Base-by-base conservation (phyloP, 2,113 vertebrate species). In the Prionailurus bengalensis region DNA sequence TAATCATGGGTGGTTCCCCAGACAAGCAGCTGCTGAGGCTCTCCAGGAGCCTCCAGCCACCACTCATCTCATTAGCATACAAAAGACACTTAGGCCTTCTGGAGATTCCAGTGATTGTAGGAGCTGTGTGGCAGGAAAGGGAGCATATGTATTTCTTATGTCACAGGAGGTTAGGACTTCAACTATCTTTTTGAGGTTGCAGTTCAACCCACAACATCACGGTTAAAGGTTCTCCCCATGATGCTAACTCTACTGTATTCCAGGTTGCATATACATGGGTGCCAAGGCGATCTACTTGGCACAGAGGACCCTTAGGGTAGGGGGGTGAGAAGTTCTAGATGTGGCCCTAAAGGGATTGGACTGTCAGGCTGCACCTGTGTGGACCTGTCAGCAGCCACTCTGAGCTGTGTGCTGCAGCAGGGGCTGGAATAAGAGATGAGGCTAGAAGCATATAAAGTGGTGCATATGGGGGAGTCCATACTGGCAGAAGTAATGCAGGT, bases 401-500 rank as follows among this genome's bases (percentile, higher is more conserved):
- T 63, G 71, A 81, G 45, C 16, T 76, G n/a, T 25, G 83, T 83
- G 73, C 31, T 53, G 15, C 29, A 51, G 15, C n/a, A 71, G 51
- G 42, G 17, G 15, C 79, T 86, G 33, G 81, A 51, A 81, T 36
- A 31, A 87, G 53, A 86, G 16, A 17, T 85, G 66, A 92, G 78
- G 42, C 66, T 42, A 11, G 39, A 71, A 76, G 19, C 16, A 39
- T 63, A 45, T 33, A 5, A 68, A 48, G 23, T 66, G 71, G 39
- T n/a, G 33, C 14, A 0, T 10, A 23, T 3, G 25, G 82, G 15
- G 53, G 45, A 76, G 27, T 80, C 63, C 29, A 12, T 10, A 36
- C 1, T 21, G 9, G 39, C 9, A 33, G 0, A 4, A 36, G 70
- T 33, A 7, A 36, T 55, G 36, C 51, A 5, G 12, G 15, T 3